Evolutionary conservation across 1,140 invertebrate species (phyloP).

Genomic region (Contarinia nasturtii): DNA sequence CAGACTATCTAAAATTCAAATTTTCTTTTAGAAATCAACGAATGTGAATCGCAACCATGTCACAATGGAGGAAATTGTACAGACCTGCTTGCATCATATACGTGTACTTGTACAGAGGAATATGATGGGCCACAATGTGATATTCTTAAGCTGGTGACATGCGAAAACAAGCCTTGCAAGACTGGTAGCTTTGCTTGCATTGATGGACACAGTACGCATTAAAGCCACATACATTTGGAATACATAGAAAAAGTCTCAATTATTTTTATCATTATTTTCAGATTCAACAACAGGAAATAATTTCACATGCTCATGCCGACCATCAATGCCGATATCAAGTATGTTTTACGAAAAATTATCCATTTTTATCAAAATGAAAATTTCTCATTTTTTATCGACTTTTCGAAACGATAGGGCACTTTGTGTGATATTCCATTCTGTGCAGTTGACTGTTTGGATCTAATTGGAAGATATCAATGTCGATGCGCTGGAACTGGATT

Average conservation of each 20-base stretch:
- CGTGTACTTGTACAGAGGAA: slow-evolving; percentile 53
- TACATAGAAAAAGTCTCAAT: no score
- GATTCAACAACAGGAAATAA: slow-evolving; percentile 49
- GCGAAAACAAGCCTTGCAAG: slow-evolving; percentile 56
- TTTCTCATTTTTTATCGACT: no score
- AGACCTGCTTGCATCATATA: slow-evolving; percentile 47
- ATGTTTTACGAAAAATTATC: no score
- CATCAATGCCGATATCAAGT: slow-evolving; percentile 46
- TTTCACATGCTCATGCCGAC: slow-evolving; percentile 57
- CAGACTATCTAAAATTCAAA: no score
- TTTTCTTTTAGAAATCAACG: slow-evolving; percentile 59
- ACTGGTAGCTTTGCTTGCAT: slow-evolving; percentile 50
- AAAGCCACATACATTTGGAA: no score
- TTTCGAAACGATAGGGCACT: no score
- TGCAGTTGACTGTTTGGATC: slow-evolving; percentile 41
- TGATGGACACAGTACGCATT: slow-evolving; percentile 33
- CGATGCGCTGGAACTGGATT: slow-evolving; percentile 43
- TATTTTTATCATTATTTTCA: slow-evolving; percentile 21
- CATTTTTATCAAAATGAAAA: no score
- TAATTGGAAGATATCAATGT: slow-evolving; percentile 45
- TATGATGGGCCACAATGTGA: slow-evolving; percentile 58
- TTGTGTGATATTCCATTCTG: slow-evolving; percentile 54
- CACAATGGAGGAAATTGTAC: slow-evolving; percentile 60
- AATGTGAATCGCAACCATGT: slow-evolving; percentile 61
- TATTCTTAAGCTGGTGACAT: slow-evolving; percentile 46